phyloP scores from a whole-genome alignment of 1,140 invertebrate species.

The Heliothis virescens region DNA sequence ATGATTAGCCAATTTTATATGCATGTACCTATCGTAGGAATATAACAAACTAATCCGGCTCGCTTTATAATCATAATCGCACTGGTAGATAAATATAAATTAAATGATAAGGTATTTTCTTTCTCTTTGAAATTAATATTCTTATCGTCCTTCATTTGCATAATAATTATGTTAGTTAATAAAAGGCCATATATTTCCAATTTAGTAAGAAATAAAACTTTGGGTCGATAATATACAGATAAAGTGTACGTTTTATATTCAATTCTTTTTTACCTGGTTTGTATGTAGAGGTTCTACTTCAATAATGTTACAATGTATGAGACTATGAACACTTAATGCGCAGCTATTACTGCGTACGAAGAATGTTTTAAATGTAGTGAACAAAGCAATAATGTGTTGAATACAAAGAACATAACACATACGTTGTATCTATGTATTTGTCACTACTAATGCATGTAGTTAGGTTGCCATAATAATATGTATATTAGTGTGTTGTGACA shows the following conservation, averaged over 20 bases:
- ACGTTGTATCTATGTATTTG: slow-evolving; percentile 44
- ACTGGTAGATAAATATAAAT: too few relatives aligned
- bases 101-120: too few relatives aligned
- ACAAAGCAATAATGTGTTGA: slow-evolving; percentile 49
- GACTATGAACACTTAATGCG: slow-evolving; percentile 16
- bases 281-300: background rate
- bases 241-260: slow-evolving; percentile 1
- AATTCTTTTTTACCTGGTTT: slow-evolving; percentile 19
- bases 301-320: background rate
- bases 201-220: background rate
- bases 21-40: too few relatives aligned
- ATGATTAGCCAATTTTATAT: background rate
- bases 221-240: background rate
- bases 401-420: slow-evolving; percentile 48
- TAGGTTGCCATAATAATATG: slow-evolving; percentile 49
- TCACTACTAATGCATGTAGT: slow-evolving; percentile 47
- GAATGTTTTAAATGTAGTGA: slow-evolving; percentile 48
- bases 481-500: slow-evolving; percentile 47
- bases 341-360: slow-evolving; percentile 32
- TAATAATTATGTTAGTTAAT: too few relatives aligned
- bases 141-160: too few relatives aligned
- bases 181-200: background rate
- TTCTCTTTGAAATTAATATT: too few relatives aligned
- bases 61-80: too few relatives aligned
- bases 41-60: too few relatives aligned